Conservation (phyloP, 2,113 vertebrate species). For the Gasterosteus aculeatus region DNA sequence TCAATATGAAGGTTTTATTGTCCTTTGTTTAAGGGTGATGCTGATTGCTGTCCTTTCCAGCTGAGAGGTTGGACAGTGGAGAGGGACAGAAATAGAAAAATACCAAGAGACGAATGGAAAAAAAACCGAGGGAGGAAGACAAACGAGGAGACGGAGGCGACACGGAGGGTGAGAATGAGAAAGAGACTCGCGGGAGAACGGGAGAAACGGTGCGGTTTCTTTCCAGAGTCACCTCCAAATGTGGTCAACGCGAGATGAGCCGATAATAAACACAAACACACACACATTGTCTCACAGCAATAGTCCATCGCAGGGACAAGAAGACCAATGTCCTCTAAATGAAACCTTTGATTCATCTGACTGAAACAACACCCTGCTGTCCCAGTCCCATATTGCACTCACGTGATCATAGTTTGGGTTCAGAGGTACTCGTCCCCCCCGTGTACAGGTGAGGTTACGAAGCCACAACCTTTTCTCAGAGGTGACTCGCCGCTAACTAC, state of each 20-base stretch:
- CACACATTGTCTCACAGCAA: neutral
- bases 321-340: neutral
- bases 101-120: neutral
- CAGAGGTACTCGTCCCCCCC: neutral
- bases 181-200: constrained; percentile 7
- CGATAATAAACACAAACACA: constrained; percentile 12
- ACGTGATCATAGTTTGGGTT: neutral
- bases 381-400: neutral
- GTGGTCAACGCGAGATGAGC: constrained; percentile 11
- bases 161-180: constrained; percentile 27
- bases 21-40: neutral
- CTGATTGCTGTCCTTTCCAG: neutral
- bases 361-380: neutral
- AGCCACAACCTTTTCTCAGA: neutral
- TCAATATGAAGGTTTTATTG: neutral
- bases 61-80: neutral
- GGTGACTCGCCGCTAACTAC: neutral
- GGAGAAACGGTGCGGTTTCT: neutral
- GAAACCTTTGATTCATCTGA: constrained; percentile 16
- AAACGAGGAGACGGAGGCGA: neutral
- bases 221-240: constrained; percentile 29
- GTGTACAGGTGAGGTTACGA: neutral
- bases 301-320: neutral
- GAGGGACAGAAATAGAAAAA: constrained; percentile 10
- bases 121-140: neutral